Percentiles rank a stretch among this genome's conserved stretches.
These are phyloP conservation scores for Rafetus swinhoei DNA, from an alignment of 2,113 vertebrate genomes.

Conservation along the genomic window DNA sequence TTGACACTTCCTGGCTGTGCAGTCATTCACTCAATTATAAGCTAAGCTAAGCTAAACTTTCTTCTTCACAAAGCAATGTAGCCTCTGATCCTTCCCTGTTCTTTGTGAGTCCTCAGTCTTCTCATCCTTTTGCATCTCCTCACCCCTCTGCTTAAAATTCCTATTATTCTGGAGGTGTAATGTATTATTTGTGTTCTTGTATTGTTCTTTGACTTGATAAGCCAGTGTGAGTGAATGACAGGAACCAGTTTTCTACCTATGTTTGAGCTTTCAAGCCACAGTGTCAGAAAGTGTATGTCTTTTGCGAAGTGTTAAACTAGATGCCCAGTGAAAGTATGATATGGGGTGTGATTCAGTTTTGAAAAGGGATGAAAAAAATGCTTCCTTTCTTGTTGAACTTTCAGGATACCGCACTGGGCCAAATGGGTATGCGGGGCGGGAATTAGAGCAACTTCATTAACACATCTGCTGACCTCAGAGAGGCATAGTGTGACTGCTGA, in stretches of 20 bases:
- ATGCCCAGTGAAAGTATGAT: not conserved
- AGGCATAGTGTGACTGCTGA: not conserved
- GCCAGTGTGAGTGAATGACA: not conserved
- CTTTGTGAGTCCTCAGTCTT: not conserved
- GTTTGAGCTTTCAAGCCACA: not conserved
- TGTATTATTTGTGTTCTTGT: not conserved
- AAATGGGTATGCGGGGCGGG: not conserved
- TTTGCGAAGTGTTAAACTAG: not conserved
- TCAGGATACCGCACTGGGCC: not conserved
- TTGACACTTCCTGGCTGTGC: constrained; percentile 37
- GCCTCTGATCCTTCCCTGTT: constrained; percentile 6
- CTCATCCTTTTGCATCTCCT: not conserved
- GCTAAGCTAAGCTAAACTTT: constrained; percentile 29
- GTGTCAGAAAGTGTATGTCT: not conserved
- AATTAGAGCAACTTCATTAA: not conserved
- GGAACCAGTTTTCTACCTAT: not conserved
- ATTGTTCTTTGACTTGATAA: not conserved
- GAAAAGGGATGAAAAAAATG: not conserved
- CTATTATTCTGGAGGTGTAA: not conserved
- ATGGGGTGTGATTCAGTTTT: not conserved
- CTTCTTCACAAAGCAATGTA: constrained; percentile 27
- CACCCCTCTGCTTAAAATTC: not conserved
- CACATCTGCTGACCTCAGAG: not conserved
- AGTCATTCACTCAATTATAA: constrained; percentile 49
- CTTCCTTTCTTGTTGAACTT: constrained; percentile 4